Evolutionary conservation across 1,140 invertebrate genomes (phyloP).

Genomic region (Stegodyphus mimosarum): DNA sequence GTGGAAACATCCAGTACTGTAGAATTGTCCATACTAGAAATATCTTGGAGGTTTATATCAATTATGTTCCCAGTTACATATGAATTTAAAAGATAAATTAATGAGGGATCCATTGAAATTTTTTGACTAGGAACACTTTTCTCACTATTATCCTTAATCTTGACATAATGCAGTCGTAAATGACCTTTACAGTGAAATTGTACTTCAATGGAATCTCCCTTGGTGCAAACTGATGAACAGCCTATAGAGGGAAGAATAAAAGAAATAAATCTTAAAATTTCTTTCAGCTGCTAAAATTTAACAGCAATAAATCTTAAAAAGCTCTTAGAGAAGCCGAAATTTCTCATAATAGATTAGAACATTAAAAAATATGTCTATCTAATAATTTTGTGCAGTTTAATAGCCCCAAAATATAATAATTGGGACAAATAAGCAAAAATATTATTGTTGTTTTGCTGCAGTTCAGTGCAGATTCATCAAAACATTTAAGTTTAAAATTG

Average conservation of each 20-base stretch:
- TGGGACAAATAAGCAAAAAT: no score
- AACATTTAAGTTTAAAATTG: no score
- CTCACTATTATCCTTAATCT: neutral
- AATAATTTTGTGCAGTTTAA: no score
- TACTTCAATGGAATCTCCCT: conserved; percentile 17
- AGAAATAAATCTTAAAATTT: neutral
- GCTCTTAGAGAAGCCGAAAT: no score
- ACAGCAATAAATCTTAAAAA: no score
- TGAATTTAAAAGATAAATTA: conserved; percentile 41
- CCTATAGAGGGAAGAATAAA: neutral
- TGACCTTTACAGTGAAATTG: conserved; percentile 46
- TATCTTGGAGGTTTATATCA: conserved; percentile 33
- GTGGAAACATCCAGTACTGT: conserved; percentile 40
- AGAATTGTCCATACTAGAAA: conserved; percentile 31
- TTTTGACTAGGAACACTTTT: neutral
- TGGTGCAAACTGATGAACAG: conserved; percentile 14
- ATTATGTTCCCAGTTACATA: conserved; percentile 25
- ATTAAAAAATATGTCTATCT: no score
- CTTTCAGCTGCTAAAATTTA: no score
- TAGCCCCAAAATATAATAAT: no score
- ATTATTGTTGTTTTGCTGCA: no score
- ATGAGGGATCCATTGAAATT: conserved; percentile 31
- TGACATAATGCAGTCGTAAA: conserved; percentile 18
- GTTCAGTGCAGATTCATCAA: no score
- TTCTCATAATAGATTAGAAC: no score